Conservation (phyloP, 1,140 invertebrate genomes). For the Streblospio benedicti region DNA sequence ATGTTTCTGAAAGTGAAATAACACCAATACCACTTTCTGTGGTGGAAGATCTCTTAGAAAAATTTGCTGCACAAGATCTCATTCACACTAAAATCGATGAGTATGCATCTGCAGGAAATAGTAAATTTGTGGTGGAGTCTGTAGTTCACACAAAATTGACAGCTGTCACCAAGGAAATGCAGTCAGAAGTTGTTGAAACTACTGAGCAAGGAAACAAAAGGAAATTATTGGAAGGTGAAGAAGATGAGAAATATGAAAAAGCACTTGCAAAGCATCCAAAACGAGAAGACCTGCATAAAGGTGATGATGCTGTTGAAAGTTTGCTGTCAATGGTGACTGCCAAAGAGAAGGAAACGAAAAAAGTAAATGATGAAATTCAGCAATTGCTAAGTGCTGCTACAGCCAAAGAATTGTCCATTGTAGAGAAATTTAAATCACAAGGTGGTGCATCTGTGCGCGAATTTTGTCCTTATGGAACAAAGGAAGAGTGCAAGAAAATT, state of each 20-base stretch:
- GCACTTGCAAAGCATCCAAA: neutral
- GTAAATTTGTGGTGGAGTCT: neutral
- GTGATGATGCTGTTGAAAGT: constrained; percentile 53
- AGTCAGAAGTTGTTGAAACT: neutral
- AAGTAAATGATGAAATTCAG: constrained; percentile 89
- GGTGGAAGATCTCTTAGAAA: constrained; percentile 70
- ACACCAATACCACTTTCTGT: constrained; percentile 55
- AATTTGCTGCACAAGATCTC: constrained; percentile 77
- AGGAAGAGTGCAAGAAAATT: constrained; percentile 66
- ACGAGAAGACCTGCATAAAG: neutral
- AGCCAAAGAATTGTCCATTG: constrained; percentile 85
- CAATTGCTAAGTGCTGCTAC: constrained; percentile 89
- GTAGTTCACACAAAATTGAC: neutral
- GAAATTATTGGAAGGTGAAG: neutral
- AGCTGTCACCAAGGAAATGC: neutral
- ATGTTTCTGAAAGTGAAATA: constrained; percentile 56
- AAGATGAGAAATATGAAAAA: neutral
- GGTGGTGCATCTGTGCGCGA: constrained; percentile 82
- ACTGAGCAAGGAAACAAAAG: neutral
- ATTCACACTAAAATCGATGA: constrained; percentile 48
- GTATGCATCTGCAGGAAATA: neutral
- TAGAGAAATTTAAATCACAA: constrained; percentile 89
- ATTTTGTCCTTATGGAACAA: constrained; percentile 90
- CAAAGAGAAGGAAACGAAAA: constrained; percentile 87
- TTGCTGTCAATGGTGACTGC: constrained; percentile 86